These are phyloP conservation scores for Acheta domesticus DNA, from an alignment of 2,888 invertebrate genomes.

Conservation along the genomic window DNA sequence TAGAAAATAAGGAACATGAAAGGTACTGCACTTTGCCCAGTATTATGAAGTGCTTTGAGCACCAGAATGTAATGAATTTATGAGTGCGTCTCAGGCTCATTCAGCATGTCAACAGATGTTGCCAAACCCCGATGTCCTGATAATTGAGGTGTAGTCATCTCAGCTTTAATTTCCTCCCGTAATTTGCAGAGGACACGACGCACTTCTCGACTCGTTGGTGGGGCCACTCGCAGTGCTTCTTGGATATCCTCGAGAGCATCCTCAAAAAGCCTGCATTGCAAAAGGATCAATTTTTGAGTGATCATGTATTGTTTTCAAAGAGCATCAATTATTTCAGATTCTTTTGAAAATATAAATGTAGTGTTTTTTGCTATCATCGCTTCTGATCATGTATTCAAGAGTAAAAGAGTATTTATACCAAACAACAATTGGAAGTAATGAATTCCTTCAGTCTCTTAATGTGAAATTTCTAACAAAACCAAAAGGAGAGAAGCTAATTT, in stretches of 20 bases:
- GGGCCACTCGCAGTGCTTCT: constrained; percentile 72
- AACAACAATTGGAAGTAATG: too few species aligned
- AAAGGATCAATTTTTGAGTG: constrained; percentile 24
- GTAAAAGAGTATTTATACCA: too few species aligned
- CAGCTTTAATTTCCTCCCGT: constrained; percentile 63
- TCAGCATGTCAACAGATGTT: constrained; percentile 35
- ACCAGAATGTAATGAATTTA: neutral
- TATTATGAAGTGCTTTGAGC: neutral
- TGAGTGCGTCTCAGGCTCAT: constrained; percentile 31
- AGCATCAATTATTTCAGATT: neutral
- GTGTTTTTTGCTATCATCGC: too few species aligned
- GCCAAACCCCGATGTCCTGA: constrained; percentile 30
- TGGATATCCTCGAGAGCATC: constrained; percentile 76
- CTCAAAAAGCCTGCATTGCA: constrained; percentile 57
- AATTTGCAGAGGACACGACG: constrained; percentile 69
- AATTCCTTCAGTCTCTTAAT: too few species aligned
- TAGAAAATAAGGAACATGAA: constrained; percentile 10
- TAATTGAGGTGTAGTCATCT: constrained; percentile 29
- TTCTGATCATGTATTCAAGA: too few species aligned
- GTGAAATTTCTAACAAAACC: too few species aligned
- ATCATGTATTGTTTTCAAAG: neutral
- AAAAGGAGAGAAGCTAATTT: too few species aligned
- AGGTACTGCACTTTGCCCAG: neutral
- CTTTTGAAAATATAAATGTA: too few species aligned
- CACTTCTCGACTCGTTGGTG: constrained; percentile 68